Evolutionary conservation across 2,888 invertebrate genomes (phyloP).

Genomic region (Brachyptera risi): DNA sequence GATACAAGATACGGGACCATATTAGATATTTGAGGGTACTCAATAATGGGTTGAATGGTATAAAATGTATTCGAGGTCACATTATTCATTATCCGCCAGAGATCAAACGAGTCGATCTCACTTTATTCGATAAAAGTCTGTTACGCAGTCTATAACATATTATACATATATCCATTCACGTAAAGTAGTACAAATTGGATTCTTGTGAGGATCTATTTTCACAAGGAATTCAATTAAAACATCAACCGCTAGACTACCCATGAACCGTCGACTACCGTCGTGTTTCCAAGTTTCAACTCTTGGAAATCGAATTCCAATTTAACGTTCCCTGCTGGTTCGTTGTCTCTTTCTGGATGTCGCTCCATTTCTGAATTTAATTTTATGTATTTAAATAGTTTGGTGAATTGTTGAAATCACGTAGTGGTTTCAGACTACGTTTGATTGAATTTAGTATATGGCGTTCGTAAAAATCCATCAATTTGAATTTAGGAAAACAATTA

Average conservation of each 20-base stretch:
- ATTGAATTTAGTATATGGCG: no score
- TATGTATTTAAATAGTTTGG: constrained; percentile 17
- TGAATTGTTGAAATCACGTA: no score
- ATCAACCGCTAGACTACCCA: constrained; percentile 15
- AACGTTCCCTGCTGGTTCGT: not conserved
- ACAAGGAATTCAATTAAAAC: constrained; percentile 28
- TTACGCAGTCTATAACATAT: no score
- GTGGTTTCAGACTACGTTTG: no score
- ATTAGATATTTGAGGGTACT: no score
- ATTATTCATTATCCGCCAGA: no score
- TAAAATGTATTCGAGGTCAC: no score
- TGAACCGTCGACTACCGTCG: not conserved
- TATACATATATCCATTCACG: constrained; percentile 2
- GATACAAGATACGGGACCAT: no score
- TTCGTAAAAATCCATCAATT: no score
- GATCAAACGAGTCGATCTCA: no score
- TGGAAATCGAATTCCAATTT: constrained; percentile 18
- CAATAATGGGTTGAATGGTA: no score
- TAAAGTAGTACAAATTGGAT: constrained; percentile 15
- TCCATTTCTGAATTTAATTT: constrained; percentile 8
- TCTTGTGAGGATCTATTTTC: constrained; percentile 21
- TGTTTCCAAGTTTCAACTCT: constrained; percentile 14
- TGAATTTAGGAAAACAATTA: no score
- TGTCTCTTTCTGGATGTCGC: not conserved
- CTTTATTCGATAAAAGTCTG: constrained; percentile 7